A percentile compares a stretch with the other conserved stretches of the same genome.
These are phyloP conservation scores for Catotricha subobsoleta DNA, from an alignment of 2,888 invertebrate genomes.

Conservation along the genomic window DNA sequence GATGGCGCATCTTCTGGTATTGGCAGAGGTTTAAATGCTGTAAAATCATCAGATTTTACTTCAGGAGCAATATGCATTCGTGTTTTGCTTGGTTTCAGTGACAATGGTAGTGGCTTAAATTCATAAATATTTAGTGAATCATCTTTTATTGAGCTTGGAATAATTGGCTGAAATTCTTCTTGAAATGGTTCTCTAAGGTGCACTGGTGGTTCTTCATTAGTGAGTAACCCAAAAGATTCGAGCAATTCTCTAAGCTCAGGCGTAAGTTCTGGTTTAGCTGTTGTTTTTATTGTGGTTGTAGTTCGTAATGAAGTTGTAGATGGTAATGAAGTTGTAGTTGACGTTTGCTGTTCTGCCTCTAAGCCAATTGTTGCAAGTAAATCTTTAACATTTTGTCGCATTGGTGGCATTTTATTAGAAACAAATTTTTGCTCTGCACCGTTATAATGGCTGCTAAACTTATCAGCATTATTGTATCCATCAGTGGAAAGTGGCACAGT, in stretches of 20 bases:
- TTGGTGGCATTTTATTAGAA: conserved; percentile 11
- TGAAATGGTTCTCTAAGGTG: neutral
- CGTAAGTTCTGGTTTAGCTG: conserved; percentile 13
- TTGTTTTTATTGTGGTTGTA: conserved; percentile 11
- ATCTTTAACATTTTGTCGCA: conserved; percentile 26
- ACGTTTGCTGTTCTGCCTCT: conserved; percentile 14
- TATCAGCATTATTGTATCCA: conserved; percentile 11
- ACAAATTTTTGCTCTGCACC: conserved; percentile 14
- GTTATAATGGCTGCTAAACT: conserved; percentile 30
- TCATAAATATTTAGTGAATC: conserved; percentile 8
- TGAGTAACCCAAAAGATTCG: conserved; percentile 30
- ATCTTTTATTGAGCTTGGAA: conserved; percentile 15
- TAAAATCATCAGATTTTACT: conserved; percentile 24
- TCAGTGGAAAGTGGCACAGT: too few relatives aligned
- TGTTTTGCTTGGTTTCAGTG: neutral
- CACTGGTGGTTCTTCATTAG: conserved; percentile 6
- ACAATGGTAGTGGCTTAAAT: conserved; percentile 27
- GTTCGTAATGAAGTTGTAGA: conserved; percentile 14
- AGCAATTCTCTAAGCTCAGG: conserved; percentile 27
- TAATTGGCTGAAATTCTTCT: conserved; percentile 15
- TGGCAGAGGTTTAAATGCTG: conserved; percentile 27
- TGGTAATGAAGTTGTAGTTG: conserved; percentile 13
- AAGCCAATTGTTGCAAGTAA: conserved; percentile 30
- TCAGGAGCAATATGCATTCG: conserved; percentile 10
- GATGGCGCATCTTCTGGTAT: conserved; percentile 16